A percentile compares a stretch with the other conserved stretches of the same genome.
Evolutionary conservation across 2,113 vertebrate genomes (phyloP).

Genomic region (Phrynosoma blainvillii): DNA sequence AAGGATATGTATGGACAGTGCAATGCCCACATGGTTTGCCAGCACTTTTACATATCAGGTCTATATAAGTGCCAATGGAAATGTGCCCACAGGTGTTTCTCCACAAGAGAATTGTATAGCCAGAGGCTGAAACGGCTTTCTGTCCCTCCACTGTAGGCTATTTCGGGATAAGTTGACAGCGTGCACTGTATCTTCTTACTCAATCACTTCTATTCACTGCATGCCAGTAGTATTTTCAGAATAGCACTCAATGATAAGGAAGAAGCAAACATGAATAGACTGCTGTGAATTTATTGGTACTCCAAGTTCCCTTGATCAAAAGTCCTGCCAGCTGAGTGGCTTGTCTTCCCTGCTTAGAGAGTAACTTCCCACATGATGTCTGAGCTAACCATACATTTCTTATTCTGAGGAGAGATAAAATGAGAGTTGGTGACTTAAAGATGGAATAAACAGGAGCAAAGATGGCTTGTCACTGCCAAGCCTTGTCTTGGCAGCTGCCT

Average conservation of each 20-base stretch:
- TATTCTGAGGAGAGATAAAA: conserved; percentile 62
- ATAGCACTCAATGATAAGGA: conserved; percentile 64
- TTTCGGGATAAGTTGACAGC: conserved; percentile 65
- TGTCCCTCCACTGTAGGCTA: conserved; percentile 54
- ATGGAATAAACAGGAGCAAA: conserved; percentile 59
- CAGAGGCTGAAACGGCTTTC: conserved; percentile 47
- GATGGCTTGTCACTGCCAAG: conserved; percentile 69
- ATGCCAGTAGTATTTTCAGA: conserved; percentile 65
- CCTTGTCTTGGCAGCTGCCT: conserved; percentile 73
- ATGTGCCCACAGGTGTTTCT: conserved; percentile 28
- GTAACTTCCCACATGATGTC: conserved; percentile 38
- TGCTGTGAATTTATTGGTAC: conserved; percentile 65
- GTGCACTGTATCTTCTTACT: conserved; percentile 56
- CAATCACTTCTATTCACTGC: conserved; percentile 57
- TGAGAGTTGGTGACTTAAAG: conserved; percentile 56
- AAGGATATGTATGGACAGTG: neutral
- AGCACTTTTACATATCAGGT: conserved; percentile 11
- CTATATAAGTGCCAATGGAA: neutral
- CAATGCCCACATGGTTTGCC: neutral
- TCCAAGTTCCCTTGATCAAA: conserved; percentile 56
- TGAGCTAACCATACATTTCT: conserved; percentile 55
- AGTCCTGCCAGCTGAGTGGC: conserved; percentile 44
- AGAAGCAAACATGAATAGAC: conserved; percentile 59
- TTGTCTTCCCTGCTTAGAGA: conserved; percentile 53
- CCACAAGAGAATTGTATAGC: conserved; percentile 42